Evolutionary conservation across 2,888 invertebrate species (phyloP).

Genomic region (Bombylius major): DNA sequence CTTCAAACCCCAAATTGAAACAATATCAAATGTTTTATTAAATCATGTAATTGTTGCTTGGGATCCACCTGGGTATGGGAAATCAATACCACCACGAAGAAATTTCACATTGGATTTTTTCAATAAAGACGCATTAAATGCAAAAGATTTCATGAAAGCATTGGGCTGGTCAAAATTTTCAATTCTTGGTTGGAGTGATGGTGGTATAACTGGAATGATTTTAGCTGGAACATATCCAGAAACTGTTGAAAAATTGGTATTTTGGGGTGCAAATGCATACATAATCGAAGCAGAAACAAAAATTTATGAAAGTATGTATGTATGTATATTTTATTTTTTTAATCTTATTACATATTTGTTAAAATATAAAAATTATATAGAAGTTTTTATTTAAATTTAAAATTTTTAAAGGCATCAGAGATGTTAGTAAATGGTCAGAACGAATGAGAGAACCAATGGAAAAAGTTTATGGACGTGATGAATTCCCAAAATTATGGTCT

Average conservation of each 20-base stretch:
- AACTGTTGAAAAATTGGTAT: slow-evolving; percentile 54
- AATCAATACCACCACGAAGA: slow-evolving; percentile 63
- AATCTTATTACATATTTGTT: neutral
- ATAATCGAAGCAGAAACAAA: slow-evolving; percentile 54
- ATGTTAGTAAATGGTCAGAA: slow-evolving; percentile 67
- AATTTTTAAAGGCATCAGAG: slow-evolving; percentile 45
- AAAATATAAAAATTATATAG: neutral
- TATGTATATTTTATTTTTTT: neutral
- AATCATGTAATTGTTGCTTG: slow-evolving; percentile 42
- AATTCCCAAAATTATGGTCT: slow-evolving; percentile 55
- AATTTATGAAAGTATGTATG: slow-evolving; percentile 44
- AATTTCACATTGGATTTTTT: slow-evolving; percentile 59
- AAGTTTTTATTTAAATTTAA: neutral
- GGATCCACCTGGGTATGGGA: slow-evolving; percentile 84
- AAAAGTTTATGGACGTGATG: slow-evolving; percentile 58
- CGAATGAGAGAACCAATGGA: slow-evolving; percentile 61
- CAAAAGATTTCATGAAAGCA: slow-evolving; percentile 57
- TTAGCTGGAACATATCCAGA: slow-evolving; percentile 59
- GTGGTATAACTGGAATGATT: slow-evolving; percentile 66
- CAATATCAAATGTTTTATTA: slow-evolving; percentile 35
- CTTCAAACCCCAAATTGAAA: slow-evolving; percentile 63
- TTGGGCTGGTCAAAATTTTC: slow-evolving; percentile 58
- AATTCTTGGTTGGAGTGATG: slow-evolving; percentile 81
- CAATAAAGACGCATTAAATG: slow-evolving; percentile 59
- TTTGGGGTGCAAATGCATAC: slow-evolving; percentile 69